Base-by-base conservation (phyloP, 2,113 vertebrate species). In the Phycodurus eques region DNA sequence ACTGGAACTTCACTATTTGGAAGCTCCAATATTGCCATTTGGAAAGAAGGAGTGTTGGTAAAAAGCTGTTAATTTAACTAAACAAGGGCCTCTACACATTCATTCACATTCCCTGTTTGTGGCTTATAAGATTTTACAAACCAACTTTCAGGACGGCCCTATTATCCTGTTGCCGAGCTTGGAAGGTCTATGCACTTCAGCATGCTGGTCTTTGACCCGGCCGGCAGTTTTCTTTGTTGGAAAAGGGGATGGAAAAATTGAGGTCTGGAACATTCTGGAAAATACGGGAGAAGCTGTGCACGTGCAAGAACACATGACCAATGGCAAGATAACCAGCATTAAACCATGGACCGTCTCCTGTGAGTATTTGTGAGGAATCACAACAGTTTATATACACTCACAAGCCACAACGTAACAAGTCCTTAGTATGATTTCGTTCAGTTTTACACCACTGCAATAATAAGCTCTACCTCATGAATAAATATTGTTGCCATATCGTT, bases 231-330 rank as follows among this genome's bases (percentile, higher is more conserved):
- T 99, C 87, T 97, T 96, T 78, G 88, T 96, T 20, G 96, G 95
- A 35, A 94, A 91, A 90, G 94, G 94, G 1, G 90, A 98, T 8
- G 96, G 97, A 54, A 94, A 88, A 56, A 78, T 98, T 0, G 95
- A 97, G n/a, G 91, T 95, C 72, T 99, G 97, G 97, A 95, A 98
- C 84, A 90, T 99, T 67, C 63, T 97, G 84, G 92, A 95, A 77
- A 95, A 96, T 87, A 94, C 90, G 19, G 89, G 92, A 0, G 92
- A 95, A 67, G 92, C 96, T 8, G 81, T 89, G 9, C 88, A 94
- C 51, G 82, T 90, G 22, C 93, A 94, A 76, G 92, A 62, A 8
- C 67, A 90, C 47, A 70, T 96, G 80, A 92, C 90, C n/a, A 56
- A 88, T 5, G 80, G 90, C 17, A 66, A n/a, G 67, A 94, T 99